Base-by-base conservation (phyloP, 2,888 invertebrate genomes). In the Arrhopalites spinosus region DNA sequence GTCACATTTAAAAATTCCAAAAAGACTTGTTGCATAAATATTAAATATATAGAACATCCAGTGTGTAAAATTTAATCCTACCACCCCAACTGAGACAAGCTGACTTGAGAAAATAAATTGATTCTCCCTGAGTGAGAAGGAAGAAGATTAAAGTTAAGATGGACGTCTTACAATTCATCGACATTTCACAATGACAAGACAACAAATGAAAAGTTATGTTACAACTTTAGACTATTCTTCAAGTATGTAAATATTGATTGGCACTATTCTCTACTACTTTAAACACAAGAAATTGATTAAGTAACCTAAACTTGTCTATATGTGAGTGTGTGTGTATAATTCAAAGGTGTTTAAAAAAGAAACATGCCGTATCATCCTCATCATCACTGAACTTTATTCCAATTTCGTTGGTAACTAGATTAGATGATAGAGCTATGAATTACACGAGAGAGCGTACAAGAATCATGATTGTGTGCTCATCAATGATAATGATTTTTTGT, bases 341-440 rank as follows among this genome's bases (percentile, higher is more conserved):
- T 11, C 3, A 36, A 36, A 36, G 36, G 11, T 36, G 36, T 36
- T 36, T 36, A 3, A 11, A n/a, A n/a, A 11, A 64, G 20, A 64
- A 66, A 66, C 45, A 66, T 66, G 66, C 66, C 45, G 1, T 20
- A 45, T 66, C 66, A 66, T 66, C 66, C 15, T 30, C n/a, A n/a
- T n/a, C n/a, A n/a, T 29, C 11, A 29, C 17, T 61, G 25, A 61
- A 29, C 66, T 66, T 66, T 23, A 36, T 45, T 45, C 25, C 66
- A 66, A 66, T 43, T 15, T 23, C 45, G 23, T 66, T 66, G 63
- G 63, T 27, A 63, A 66, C 66, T 66, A 64, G 45, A 66, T 66
- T 20, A 23, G 45, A 20, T 45, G 43, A 66, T 45, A 66, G 36
- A 64, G 27, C 30, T 20, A n/a, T 30, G 15, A 17, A 25, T 56